phyloP scores from a whole-genome alignment of 2,888 invertebrate species.

The Epinotia nisella region DNA sequence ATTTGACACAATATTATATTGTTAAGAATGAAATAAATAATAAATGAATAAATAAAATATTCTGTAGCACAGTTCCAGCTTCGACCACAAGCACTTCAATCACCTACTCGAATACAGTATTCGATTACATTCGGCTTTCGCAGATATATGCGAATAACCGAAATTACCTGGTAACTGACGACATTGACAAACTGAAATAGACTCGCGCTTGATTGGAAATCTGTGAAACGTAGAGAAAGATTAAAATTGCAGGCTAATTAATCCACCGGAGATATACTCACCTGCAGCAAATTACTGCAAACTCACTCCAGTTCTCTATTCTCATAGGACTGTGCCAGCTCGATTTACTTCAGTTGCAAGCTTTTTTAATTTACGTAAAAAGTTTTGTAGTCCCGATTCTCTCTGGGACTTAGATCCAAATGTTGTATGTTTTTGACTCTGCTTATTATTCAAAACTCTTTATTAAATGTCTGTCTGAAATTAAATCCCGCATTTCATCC shows the following conservation, averaged over 20 bases:
- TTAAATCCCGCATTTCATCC: neutral
- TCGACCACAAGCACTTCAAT: conserved; percentile 3
- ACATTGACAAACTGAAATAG: conserved; percentile 50
- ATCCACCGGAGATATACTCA: conserved; percentile 61
- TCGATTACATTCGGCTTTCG: conserved; percentile 71
- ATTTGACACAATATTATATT: no score
- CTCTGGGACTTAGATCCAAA: neutral
- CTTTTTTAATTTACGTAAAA: conserved; percentile 27
- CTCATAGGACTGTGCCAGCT: conserved; percentile 58
- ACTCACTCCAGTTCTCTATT: conserved; percentile 59
- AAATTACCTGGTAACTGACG: conserved; percentile 58
- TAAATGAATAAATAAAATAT: no score
- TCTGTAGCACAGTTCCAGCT: neutral
- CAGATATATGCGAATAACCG: conserved; percentile 63
- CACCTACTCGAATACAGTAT: conserved; percentile 60
- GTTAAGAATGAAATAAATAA: no score
- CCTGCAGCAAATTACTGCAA: conserved; percentile 67
- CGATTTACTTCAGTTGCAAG: conserved; percentile 21
- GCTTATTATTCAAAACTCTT: neutral
- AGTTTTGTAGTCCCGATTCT: conserved; percentile 18
- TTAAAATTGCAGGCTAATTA: conserved; percentile 76
- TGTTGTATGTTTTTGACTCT: neutral
- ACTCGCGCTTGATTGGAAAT: conserved; percentile 65
- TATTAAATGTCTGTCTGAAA: neutral
- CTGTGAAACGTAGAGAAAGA: conserved; percentile 55